These are phyloP conservation scores for Sander vitreus DNA, from an alignment of 2,113 vertebrate species.

Conservation along the genomic window DNA sequence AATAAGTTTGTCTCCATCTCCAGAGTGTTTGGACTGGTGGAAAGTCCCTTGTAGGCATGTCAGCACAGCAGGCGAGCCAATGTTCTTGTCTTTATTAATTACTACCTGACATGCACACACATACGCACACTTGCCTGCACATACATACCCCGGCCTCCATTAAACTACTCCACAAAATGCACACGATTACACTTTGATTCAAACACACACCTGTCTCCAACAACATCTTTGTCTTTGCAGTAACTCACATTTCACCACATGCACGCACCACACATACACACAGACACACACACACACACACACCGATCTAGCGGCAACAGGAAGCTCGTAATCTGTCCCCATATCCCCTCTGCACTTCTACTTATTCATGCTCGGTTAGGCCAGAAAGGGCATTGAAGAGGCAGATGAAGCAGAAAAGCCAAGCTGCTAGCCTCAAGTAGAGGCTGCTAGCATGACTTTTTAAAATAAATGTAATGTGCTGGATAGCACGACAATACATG, in stretches of 20 bases:
- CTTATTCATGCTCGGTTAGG: conserved; percentile 68
- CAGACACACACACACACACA: conserved; percentile 8
- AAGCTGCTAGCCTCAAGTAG: conserved; percentile 22
- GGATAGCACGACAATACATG: neutral
- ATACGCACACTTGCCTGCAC: conserved; percentile 9
- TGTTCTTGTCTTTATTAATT: conserved; percentile 84
- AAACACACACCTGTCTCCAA: conserved; percentile 43
- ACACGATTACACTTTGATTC: conserved; percentile 33
- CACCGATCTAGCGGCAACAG: neutral
- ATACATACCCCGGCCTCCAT: conserved; percentile 15
- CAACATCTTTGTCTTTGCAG: conserved; percentile 20
- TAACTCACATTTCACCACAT: conserved; percentile 6
- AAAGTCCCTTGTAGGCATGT: conserved; percentile 61
- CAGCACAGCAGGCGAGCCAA: conserved; percentile 71
- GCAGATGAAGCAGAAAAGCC: conserved; percentile 67
- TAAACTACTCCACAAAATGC: conserved; percentile 42
- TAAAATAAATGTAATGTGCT: conserved; percentile 3
- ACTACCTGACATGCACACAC: conserved; percentile 71
- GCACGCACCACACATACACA: neutral
- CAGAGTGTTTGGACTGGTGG: conserved; percentile 33
- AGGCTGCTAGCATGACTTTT: conserved; percentile 36
- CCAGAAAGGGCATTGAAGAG: conserved; percentile 46
- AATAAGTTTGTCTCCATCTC: conserved; percentile 36
- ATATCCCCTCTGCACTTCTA: conserved; percentile 47
- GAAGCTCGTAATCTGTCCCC: conserved; percentile 62